phyloP scores from a whole-genome alignment of 2,113 vertebrate genomes.

The Spea bombifrons region DNA sequence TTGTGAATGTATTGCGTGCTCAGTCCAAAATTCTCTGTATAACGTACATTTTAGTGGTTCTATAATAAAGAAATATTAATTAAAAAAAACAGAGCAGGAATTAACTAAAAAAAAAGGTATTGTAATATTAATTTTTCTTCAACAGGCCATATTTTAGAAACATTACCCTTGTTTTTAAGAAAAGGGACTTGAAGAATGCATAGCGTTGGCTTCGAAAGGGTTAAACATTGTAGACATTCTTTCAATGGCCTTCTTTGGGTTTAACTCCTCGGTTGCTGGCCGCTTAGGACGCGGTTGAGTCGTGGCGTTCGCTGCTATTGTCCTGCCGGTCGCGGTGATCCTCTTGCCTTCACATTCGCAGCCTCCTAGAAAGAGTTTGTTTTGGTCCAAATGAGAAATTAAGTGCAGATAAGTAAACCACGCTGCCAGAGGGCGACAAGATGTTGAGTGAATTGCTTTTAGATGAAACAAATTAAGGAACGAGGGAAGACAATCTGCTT shows the following conservation, averaged over 20 bases:
- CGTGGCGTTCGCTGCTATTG: slow-evolving; percentile 6
- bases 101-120: not conserved
- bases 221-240: not conserved
- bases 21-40: too few relatives aligned
- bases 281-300: not conserved
- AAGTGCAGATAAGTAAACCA: slow-evolving; percentile 67
- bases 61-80: too few relatives aligned
- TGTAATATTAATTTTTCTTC: not conserved
- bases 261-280: not conserved
- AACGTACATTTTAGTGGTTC: too few relatives aligned
- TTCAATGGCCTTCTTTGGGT: not conserved
- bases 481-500: slow-evolving; percentile 67
- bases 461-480: slow-evolving; percentile 73
- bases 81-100: not conserved
- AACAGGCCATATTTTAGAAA: not conserved
- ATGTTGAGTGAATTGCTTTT: slow-evolving; percentile 73
- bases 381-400: slow-evolving; percentile 71
- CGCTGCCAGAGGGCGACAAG: slow-evolving; percentile 71
- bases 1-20: too few relatives aligned
- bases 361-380: slow-evolving; percentile 66
- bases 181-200: too few relatives aligned
- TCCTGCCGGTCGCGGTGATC: not conserved
- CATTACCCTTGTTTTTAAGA: not conserved
- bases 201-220: too few relatives aligned
- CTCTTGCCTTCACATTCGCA: slow-evolving; percentile 49